Evolutionary conservation across 2,888 invertebrate genomes (phyloP).

Genomic region (Leptura quadrifasciata): DNA sequence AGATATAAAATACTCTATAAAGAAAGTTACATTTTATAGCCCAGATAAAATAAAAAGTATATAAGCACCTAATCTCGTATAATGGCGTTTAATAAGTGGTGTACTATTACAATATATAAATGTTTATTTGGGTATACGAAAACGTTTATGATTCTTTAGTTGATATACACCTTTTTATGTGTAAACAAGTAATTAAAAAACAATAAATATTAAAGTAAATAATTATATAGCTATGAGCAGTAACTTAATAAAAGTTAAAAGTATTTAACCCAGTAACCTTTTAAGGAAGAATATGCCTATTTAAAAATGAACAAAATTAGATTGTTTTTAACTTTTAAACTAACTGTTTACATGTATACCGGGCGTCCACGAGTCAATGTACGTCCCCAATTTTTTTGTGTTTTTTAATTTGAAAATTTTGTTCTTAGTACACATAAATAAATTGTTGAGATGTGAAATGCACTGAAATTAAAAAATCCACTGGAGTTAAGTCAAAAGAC

Average conservation of each 20-base stretch:
- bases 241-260: background rate
- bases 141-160: background rate
- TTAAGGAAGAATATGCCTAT: background rate
- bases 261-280: background rate
- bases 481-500: too few relatives aligned
- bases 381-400: too few relatives aligned
- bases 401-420: too few relatives aligned
- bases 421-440: too few relatives aligned
- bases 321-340: too few relatives aligned
- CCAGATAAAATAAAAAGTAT: constrained; percentile 13
- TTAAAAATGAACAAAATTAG: too few relatives aligned
- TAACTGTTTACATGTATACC: too few relatives aligned
- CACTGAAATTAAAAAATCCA: too few relatives aligned
- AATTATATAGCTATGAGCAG: background rate
- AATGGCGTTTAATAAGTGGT: background rate
- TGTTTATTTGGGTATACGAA: background rate
- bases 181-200: constrained; percentile 9
- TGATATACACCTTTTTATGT: background rate
- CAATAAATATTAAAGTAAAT: background rate
- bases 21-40: constrained; percentile 11
- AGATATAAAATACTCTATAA: constrained; percentile 11
- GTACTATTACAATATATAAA: constrained; percentile 1
- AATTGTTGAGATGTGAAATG: too few relatives aligned
- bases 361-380: too few relatives aligned
- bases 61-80: constrained; percentile 5